Evolutionary conservation across 2,113 vertebrate species (phyloP).

Genomic region (Monarcha castaneiventris): DNA sequence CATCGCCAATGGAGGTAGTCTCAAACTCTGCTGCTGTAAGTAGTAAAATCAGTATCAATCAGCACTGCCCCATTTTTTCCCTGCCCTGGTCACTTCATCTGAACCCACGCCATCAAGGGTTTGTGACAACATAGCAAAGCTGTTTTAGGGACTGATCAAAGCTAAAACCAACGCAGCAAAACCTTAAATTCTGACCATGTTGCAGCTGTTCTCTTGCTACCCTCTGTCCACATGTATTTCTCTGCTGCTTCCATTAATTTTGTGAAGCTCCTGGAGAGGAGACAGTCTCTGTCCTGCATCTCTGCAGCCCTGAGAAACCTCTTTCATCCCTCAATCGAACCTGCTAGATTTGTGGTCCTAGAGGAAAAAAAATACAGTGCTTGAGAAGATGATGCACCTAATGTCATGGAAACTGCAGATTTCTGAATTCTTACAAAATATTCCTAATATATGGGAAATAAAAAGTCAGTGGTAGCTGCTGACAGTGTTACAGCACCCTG

Average conservation of each 20-base stretch:
- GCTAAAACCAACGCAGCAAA: not conserved
- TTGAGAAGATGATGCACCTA: not conserved
- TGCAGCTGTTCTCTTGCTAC: not conserved
- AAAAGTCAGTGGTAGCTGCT: constrained; percentile 18
- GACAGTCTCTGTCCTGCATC: not conserved
- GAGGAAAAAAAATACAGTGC: not conserved
- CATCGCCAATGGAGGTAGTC: rapidly evolving
- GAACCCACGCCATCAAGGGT: not conserved
- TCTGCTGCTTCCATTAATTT: not conserved
- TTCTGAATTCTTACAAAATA: not conserved
- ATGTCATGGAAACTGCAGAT: not conserved
- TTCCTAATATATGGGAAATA: constrained; percentile 10
- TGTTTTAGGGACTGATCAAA: not conserved
- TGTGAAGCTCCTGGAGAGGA: not conserved
- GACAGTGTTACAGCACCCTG: constrained; percentile 2
- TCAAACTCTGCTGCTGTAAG: not conserved
- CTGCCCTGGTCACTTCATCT: not conserved
- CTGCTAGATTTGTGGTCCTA: not conserved
- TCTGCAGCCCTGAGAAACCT: not conserved
- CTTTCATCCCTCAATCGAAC: not conserved
- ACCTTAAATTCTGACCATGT: not conserved
- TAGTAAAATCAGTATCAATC: not conserved
- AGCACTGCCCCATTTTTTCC: not conserved
- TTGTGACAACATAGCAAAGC: not conserved
- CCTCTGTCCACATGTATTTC: not conserved